Evolutionary conservation across 2,113 vertebrate genomes (phyloP).

Genomic region (Microcebus griseorufus): DNA sequence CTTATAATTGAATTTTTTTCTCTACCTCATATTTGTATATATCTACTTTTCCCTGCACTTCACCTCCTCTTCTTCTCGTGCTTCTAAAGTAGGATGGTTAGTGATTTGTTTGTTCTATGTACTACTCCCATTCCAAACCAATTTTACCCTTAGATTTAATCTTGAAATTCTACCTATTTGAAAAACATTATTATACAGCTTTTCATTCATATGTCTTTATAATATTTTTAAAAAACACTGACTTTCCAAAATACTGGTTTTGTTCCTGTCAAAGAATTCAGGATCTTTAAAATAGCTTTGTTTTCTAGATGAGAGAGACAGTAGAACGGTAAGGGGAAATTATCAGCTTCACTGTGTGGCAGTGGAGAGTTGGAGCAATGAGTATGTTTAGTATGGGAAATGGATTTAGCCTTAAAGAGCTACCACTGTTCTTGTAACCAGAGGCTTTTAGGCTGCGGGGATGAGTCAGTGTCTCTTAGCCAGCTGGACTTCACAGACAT

Average conservation of each 20-base stretch:
- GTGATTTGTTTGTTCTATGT: neutral
- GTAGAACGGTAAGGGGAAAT: neutral
- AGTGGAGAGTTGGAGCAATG: neutral
- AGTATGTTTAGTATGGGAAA: neutral
- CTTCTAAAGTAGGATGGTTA: neutral
- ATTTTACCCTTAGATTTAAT: slow-evolving; percentile 4
- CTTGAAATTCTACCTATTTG: neutral
- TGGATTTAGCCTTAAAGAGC: neutral
- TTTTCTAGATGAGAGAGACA: neutral
- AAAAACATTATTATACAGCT: neutral
- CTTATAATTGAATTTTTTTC: neutral
- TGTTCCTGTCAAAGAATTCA: neutral
- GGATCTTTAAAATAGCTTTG: neutral
- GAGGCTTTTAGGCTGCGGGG: neutral
- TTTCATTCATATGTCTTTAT: neutral
- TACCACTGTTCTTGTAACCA: neutral
- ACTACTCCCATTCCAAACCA: neutral
- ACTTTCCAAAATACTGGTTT: neutral
- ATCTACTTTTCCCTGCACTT: neutral
- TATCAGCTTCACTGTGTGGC: neutral
- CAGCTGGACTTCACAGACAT: neutral
- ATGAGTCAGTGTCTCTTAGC: no score
- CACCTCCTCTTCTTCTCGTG: fast-evolving
- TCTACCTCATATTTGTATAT: neutral
- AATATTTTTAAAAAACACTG: neutral